Percentiles rank a stretch among this genome's conserved stretches.
phyloP scores from a whole-genome alignment of 2,797 vertebrate genomes.

The Potorous gilbertii region DNA sequence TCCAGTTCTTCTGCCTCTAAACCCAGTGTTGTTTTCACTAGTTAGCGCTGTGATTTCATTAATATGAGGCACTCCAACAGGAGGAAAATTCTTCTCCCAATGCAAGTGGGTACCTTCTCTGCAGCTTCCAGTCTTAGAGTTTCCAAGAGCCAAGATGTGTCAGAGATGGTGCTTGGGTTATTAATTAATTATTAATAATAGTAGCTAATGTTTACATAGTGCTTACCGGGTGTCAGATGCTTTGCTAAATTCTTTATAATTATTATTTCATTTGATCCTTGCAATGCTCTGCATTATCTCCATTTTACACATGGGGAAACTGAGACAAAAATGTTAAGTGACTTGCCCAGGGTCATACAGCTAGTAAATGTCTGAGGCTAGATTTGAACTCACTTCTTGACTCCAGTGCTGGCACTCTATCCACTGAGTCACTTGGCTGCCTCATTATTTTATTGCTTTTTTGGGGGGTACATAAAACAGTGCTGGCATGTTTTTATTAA shows the following conservation, averaged over 20 bases:
- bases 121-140: not conserved
- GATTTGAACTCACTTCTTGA: not conserved
- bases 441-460: not conserved
- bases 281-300: not conserved
- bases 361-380: not conserved
- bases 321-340: not conserved
- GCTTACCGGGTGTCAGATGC: not conserved
- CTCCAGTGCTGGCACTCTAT: no score
- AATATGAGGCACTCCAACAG: slow-evolving; percentile 29
- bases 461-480: not conserved
- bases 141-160: not conserved
- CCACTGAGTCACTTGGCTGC: not conserved
- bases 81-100: slow-evolving; percentile 34
- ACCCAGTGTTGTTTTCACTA: not conserved
- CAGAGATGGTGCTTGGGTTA: not conserved
- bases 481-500: not conserved
- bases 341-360: not conserved
- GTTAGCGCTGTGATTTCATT: slow-evolving; percentile 32
- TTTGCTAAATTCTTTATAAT: not conserved
- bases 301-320: not conserved
- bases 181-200: not conserved
- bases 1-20: slow-evolving; percentile 29
- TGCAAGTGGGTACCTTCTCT: not conserved
- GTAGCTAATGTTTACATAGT: not conserved
- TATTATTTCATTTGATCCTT: not conserved